Conservation (phyloP, 1,140 invertebrate species). For the Drosophila guanche region DNA sequence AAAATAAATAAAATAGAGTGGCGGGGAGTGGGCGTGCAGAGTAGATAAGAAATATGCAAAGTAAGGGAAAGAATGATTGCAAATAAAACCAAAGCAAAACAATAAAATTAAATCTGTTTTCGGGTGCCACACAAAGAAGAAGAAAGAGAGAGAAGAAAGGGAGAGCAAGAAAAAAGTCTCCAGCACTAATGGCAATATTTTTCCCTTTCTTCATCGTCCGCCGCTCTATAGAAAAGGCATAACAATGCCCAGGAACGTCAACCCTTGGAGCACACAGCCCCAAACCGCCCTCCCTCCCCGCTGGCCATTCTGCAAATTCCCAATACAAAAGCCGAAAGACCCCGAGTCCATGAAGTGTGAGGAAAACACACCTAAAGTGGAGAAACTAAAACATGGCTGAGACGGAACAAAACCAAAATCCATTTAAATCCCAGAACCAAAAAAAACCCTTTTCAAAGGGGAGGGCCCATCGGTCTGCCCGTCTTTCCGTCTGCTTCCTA, state of each 20-base stretch:
- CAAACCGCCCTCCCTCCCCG: background rate
- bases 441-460: slow-evolving; percentile 31
- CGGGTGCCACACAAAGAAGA: slow-evolving; percentile 15
- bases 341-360: slow-evolving; percentile 46
- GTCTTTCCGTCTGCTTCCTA: slow-evolving; percentile 13
- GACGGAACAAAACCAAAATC: slow-evolving; percentile 69
- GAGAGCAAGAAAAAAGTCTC: background rate
- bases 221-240: slow-evolving; percentile 67
- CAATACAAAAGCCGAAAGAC: slow-evolving; percentile 69
- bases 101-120: slow-evolving; percentile 82
- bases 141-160: slow-evolving; percentile 9
- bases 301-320: slow-evolving; percentile 34
- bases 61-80: slow-evolving; percentile 58
- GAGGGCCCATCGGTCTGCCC: background rate
- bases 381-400: slow-evolving; percentile 73
- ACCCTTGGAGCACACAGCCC: slow-evolving; percentile 39
- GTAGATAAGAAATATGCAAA: slow-evolving; percentile 47
- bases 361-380: slow-evolving; percentile 77
- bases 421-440: slow-evolving; percentile 68
- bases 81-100: slow-evolving; percentile 70
- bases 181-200: slow-evolving; percentile 68
- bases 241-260: slow-evolving; percentile 61
- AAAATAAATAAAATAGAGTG: slow-evolving; percentile 47
- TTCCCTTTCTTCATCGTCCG: slow-evolving; percentile 15
- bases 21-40: background rate